Conservation (phyloP, 1,140 invertebrate species). For the Magallana angulata region DNA sequence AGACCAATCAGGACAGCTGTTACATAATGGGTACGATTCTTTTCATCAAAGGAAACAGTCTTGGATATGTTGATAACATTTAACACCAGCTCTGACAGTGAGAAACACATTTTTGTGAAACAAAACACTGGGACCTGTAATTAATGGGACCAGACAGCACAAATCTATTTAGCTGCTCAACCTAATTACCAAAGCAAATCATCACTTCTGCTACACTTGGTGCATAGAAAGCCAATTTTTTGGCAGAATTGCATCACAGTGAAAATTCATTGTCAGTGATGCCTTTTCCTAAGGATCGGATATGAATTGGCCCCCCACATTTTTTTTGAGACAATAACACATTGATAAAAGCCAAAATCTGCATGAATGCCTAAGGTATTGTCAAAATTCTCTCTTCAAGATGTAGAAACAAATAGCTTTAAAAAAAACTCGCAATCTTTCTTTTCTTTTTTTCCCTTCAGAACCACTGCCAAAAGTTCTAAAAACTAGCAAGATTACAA, state of each 20-base stretch:
- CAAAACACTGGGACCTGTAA: constrained; percentile 18
- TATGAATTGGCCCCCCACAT: neutral
- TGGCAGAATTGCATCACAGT: neutral
- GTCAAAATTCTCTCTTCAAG: constrained; percentile 6
- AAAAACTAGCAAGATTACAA: neutral
- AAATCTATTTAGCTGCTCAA: constrained; percentile 28
- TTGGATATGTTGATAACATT: constrained; percentile 12
- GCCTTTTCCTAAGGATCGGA: neutral
- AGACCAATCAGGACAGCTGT: constrained; percentile 29
- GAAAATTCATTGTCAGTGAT: neutral
- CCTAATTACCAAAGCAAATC: neutral
- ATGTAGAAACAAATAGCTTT: neutral
- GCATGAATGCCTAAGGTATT: neutral
- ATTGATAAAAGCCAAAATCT: neutral
- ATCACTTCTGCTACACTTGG: constrained; percentile 4
- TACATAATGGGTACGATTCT: constrained; percentile 6
- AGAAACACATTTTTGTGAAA: constrained; percentile 23
- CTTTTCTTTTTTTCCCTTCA: too few species aligned
- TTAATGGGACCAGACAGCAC: constrained; percentile 3
- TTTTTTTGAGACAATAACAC: neutral
- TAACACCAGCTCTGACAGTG: constrained; percentile 12
- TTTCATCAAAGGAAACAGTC: constrained; percentile 13
- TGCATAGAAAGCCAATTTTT: neutral
- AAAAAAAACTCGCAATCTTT: neutral
- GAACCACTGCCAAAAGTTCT: constrained; percentile 2